Evolutionary conservation across 2,797 vertebrate genomes (phyloP).

Genomic region (Taeniopygia guttata): DNA sequence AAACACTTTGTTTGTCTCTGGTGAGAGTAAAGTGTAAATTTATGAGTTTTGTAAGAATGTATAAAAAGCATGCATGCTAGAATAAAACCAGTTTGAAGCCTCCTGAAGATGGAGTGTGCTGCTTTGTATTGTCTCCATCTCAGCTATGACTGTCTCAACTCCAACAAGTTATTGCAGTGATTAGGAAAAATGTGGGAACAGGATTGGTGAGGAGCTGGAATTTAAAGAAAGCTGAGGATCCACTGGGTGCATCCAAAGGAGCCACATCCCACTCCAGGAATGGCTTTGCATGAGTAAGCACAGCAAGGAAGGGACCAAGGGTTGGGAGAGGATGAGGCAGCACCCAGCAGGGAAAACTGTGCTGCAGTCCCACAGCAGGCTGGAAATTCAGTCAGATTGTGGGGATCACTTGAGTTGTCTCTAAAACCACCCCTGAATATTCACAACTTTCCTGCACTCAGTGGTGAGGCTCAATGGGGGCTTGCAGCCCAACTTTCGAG

Average conservation of each 20-base stretch:
- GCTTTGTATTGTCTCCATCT: background rate
- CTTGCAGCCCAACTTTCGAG: background rate
- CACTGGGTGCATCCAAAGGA: background rate
- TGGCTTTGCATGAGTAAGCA: background rate
- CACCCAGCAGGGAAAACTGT: background rate
- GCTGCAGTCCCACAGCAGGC: background rate
- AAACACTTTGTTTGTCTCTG: background rate
- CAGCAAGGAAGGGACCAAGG: background rate
- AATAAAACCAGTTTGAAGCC: background rate
- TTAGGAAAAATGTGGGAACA: background rate
- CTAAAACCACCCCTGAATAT: background rate
- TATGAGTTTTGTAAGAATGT: background rate
- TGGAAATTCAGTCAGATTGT: background rate
- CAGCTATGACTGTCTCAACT: too few species aligned
- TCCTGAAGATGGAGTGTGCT: background rate
- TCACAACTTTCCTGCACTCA: background rate
- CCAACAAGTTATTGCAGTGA: background rate
- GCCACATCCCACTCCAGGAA: background rate
- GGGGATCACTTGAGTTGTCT: background rate
- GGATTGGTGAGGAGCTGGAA: background rate
- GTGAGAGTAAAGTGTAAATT: background rate
- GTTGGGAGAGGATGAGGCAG: background rate
- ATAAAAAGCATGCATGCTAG: background rate
- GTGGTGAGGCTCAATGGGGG: background rate
- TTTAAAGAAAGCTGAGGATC: background rate